phyloP scores from a whole-genome alignment of 2,113 vertebrate genomes.

The Corythornis vintsioides region DNA sequence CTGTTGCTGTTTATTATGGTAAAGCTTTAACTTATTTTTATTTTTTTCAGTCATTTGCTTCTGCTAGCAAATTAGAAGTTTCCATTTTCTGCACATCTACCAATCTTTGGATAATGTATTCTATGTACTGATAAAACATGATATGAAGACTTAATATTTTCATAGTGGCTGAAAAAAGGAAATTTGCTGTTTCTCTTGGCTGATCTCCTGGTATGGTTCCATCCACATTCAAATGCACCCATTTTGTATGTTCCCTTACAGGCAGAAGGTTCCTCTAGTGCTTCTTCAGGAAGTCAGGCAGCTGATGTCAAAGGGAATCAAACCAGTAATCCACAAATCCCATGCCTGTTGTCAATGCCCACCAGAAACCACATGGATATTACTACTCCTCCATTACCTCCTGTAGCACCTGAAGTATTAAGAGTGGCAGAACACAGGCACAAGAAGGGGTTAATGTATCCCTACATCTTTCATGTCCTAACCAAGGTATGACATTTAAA shows the following conservation, averaged over 20 bases:
- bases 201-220: background rate
- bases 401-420: constrained; percentile 91
- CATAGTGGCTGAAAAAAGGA: background rate
- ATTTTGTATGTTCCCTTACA: constrained; percentile 58
- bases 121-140: rapidly evolving
- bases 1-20: background rate
- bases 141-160: background rate
- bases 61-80: background rate
- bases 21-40: background rate
- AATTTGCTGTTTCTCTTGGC: background rate
- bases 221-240: background rate
- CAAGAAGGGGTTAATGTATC: constrained; percentile 96
- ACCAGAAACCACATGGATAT: constrained; percentile 98
- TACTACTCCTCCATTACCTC: constrained; percentile 91
- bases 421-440: constrained; percentile 94
- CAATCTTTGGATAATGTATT: background rate
- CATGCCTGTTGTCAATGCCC: constrained; percentile 94
- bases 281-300: constrained; percentile 80
- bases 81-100: background rate
- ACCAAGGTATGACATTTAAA: constrained; percentile 83
- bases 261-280: constrained; percentile 83
- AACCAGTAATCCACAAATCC: constrained; percentile 84
- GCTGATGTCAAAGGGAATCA: constrained; percentile 81
- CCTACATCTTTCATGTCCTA: constrained; percentile 93
- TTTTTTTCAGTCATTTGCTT: background rate